phyloP scores from a whole-genome alignment of 1,140 invertebrate genomes.

The Aphaenogaster ashmeadi region DNA sequence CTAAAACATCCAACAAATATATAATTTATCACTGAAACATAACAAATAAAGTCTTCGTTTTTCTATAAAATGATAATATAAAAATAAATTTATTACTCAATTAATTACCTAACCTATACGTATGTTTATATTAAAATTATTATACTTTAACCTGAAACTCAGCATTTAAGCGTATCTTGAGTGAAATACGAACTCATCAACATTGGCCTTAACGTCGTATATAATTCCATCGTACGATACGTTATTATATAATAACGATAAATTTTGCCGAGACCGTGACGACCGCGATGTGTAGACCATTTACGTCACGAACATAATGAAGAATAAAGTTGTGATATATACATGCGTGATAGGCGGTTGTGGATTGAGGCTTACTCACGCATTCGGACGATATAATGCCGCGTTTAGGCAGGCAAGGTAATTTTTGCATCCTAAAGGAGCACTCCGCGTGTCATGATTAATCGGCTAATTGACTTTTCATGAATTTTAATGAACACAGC shows the following conservation, averaged over 20 bases:
- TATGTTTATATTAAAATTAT: slow-evolving; percentile 6
- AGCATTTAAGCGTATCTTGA: background rate
- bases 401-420: slow-evolving; percentile 66
- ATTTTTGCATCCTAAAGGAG: slow-evolving; percentile 70
- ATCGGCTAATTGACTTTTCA: slow-evolving; percentile 80
- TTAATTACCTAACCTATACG: background rate
- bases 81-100: background rate
- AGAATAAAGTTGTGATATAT: slow-evolving; percentile 59
- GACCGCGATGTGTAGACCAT: background rate
- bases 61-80: background rate
- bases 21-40: background rate
- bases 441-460: slow-evolving; percentile 80
- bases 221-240: background rate
- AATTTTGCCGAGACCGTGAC: slow-evolving; percentile 57
- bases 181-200: slow-evolving; percentile 29
- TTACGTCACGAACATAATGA: slow-evolving; percentile 66
- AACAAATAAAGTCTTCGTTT: background rate
- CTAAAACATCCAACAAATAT: background rate
- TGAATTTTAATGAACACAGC: slow-evolving; percentile 81
- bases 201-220: background rate
- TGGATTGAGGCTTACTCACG: slow-evolving; percentile 70
- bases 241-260: slow-evolving; percentile 66
- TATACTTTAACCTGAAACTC: background rate
- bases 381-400: slow-evolving; percentile 70
- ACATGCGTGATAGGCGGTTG: slow-evolving; percentile 38